phyloP scores from a whole-genome alignment of 23 tunicate species.

The Botrylloides violaceus region DNA sequence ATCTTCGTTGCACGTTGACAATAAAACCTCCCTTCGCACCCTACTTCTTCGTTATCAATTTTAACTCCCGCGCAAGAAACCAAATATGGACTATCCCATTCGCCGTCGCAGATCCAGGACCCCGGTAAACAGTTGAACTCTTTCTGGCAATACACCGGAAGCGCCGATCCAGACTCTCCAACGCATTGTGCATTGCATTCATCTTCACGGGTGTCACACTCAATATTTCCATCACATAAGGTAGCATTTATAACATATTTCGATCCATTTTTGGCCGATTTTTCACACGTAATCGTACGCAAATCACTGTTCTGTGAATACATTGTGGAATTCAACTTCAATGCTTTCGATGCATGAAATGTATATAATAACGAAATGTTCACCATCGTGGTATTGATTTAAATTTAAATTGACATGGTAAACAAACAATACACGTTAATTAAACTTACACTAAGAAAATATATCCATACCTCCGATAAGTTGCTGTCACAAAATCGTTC shows the following conservation, averaged over 20 bases:
- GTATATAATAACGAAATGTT: neutral
- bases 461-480: neutral
- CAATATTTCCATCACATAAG: conserved; percentile 42
- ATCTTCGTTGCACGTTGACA: conserved; percentile 37
- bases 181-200: conserved; percentile 29
- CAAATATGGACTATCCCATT: conserved; percentile 40
- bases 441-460: too few relatives aligned
- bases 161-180: conserved; percentile 9
- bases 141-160: conserved; percentile 24
- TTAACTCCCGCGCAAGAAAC: conserved; percentile 22
- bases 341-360: neutral
- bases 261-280: neutral
- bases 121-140: conserved; percentile 37
- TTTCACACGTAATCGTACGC: neutral
- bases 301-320: neutral
- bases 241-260: conserved; percentile 1
- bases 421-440: too few relatives aligned
- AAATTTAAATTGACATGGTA: too few relatives aligned
- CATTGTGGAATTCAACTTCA: neutral
- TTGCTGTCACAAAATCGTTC: neutral
- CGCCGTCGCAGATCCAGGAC: conserved; percentile 43
- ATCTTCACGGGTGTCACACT: conserved; percentile 32
- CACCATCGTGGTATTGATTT: too few relatives aligned
- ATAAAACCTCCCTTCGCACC: conserved; percentile 46
- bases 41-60: conserved; percentile 46